Evolutionary conservation across 2,113 vertebrate species (phyloP).

Genomic region (Orcinus orca): DNA sequence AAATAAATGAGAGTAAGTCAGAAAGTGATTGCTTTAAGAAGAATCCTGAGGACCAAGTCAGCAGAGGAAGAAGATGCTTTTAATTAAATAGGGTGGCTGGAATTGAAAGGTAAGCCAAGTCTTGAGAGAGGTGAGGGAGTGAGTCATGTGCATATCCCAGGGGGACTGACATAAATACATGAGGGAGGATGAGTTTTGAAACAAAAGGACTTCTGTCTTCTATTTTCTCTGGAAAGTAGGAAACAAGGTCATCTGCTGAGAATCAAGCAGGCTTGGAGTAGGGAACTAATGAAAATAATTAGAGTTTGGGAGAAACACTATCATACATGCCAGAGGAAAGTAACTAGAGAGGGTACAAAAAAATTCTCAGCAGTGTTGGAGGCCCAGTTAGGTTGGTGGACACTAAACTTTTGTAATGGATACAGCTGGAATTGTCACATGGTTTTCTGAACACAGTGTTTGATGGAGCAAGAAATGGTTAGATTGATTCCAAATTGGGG

Average conservation of each 20-base stretch:
- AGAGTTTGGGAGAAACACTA: not conserved
- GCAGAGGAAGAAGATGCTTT: not conserved
- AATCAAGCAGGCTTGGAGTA: not conserved
- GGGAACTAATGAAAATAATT: not conserved
- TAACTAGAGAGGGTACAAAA: not conserved
- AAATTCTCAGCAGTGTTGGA: not conserved
- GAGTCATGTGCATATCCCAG: not conserved
- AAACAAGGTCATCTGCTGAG: not conserved
- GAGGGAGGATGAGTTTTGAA: not conserved
- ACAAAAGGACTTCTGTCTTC: not conserved
- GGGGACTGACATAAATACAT: not conserved
- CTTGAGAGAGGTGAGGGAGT: not conserved
- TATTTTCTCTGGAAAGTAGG: not conserved
- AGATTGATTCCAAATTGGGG: not conserved
- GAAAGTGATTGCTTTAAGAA: not conserved
- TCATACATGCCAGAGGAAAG: not conserved
- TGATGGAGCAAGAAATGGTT: not conserved
- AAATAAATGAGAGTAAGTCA: not conserved
- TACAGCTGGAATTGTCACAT: not conserved
- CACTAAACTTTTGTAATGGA: not conserved
- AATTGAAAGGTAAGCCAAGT: not conserved
- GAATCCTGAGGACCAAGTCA: not conserved
- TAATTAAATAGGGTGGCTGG: not conserved
- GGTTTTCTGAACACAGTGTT: not conserved
- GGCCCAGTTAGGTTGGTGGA: too few relatives aligned